phyloP scores from a whole-genome alignment of 2,888 invertebrate genomes.

The Laothoe populi region DNA sequence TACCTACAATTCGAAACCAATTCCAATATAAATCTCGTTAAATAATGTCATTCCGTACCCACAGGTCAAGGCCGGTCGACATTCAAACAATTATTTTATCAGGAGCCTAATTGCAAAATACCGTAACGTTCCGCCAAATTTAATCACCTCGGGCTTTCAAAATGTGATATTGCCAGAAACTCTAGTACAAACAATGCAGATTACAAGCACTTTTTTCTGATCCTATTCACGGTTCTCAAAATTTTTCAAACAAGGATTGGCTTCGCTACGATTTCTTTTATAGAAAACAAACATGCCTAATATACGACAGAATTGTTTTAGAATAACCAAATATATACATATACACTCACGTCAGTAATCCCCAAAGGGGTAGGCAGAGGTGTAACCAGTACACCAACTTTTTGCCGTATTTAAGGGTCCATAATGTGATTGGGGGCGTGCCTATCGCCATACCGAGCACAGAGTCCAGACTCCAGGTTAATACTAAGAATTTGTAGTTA shows the following conservation, averaged over 20 bases:
- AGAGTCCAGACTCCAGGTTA: too few relatives aligned
- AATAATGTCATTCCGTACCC: background rate
- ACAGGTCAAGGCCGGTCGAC: background rate
- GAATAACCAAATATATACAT: too few relatives aligned
- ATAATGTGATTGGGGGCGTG: too few relatives aligned
- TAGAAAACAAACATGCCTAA: background rate
- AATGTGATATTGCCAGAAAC: background rate
- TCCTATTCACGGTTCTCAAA: background rate
- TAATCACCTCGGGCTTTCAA: conserved; percentile 5
- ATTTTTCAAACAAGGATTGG: background rate
- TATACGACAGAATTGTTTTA: background rate
- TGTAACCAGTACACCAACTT: too few relatives aligned
- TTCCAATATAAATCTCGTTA: background rate
- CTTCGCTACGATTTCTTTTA: background rate
- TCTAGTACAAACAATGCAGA: background rate
- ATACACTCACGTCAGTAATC: too few relatives aligned
- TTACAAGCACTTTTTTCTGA: conserved; percentile 9
- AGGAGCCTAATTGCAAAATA: conserved; percentile 23
- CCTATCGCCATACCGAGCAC: too few relatives aligned
- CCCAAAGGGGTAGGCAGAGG: too few relatives aligned
- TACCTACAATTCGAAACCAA: background rate
- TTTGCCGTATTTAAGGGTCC: too few relatives aligned
- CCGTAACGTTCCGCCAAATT: conserved; percentile 12
- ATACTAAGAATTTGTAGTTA: too few relatives aligned
- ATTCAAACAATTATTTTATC: conserved; percentile 7